Percentiles rank a stretch among this genome's conserved stretches.
Conservation (phyloP, 2,888 invertebrate species). For the Papilio elwesi region DNA sequence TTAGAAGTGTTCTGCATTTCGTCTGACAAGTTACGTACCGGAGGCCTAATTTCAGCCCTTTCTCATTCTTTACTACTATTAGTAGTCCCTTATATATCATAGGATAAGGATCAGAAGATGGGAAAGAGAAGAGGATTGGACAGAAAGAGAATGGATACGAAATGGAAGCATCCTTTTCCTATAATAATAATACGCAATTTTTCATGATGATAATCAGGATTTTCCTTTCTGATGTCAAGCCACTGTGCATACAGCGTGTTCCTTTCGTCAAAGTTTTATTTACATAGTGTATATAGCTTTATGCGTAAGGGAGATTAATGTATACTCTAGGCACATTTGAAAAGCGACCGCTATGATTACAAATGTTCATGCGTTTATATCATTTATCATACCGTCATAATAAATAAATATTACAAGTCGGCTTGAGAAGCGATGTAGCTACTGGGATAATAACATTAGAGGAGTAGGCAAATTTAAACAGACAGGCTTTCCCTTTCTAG, state of each 20-base stretch:
- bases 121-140: no score
- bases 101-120: no score
- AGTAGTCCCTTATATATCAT: no score
- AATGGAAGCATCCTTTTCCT: no score
- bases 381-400: slow-evolving; percentile 14
- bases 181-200: neutral
- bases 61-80: no score
- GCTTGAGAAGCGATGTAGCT: neutral
- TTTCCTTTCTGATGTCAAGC: neutral
- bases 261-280: slow-evolving; percentile 2
- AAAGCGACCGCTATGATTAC: slow-evolving; percentile 31
- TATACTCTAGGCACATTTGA: slow-evolving; percentile 24
- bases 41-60: no score
- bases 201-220: neutral
- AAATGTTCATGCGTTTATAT: slow-evolving; percentile 14
- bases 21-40: no score
- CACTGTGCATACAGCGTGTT: neutral
- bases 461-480: neutral
- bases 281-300: neutral
- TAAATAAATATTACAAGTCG: neutral
- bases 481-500: no score
- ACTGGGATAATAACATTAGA: neutral
- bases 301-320: slow-evolving; percentile 23
- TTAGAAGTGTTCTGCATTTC: no score
- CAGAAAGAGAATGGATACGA: no score